phyloP scores from a whole-genome alignment of 2,113 vertebrate genomes.

The Rattus norvegicus region DNA sequence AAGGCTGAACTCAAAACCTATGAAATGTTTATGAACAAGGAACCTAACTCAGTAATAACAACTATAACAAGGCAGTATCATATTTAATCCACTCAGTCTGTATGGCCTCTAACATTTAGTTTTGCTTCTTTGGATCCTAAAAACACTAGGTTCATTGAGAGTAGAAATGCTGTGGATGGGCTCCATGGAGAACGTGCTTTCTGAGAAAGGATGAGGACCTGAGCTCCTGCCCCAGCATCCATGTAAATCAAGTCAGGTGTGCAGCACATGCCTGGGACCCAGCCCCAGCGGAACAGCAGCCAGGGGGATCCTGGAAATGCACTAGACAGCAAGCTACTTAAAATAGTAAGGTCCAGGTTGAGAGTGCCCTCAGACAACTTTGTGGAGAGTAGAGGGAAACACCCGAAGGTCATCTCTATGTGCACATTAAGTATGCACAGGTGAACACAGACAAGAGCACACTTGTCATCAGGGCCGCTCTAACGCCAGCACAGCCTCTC shows the following conservation, averaged over 20 bases:
- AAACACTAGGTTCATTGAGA: conserved; percentile 16
- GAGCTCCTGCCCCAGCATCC: neutral
- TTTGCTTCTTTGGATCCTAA: neutral
- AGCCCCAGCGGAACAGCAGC: neutral
- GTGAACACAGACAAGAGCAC: neutral
- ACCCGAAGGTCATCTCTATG: neutral
- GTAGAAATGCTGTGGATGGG: neutral
- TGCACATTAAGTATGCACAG: neutral
- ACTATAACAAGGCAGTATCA: neutral
- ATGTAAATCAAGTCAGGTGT: neutral
- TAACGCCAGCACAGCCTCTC: too few relatives aligned
- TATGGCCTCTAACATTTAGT: neutral
- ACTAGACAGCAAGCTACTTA: neutral
- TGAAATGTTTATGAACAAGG: neutral
- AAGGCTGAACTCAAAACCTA: neutral
- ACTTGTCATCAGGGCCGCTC: neutral
- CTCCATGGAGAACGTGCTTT: neutral
- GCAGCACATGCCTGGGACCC: neutral
- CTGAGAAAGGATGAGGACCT: neutral
- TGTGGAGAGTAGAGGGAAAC: neutral
- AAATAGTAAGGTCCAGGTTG: neutral
- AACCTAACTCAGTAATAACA: neutral
- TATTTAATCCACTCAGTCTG: neutral
- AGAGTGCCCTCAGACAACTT: neutral
- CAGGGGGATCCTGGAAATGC: neutral